Base-by-base conservation (phyloP, 2,113 vertebrate genomes). In the Caloenas nicobarica region DNA sequence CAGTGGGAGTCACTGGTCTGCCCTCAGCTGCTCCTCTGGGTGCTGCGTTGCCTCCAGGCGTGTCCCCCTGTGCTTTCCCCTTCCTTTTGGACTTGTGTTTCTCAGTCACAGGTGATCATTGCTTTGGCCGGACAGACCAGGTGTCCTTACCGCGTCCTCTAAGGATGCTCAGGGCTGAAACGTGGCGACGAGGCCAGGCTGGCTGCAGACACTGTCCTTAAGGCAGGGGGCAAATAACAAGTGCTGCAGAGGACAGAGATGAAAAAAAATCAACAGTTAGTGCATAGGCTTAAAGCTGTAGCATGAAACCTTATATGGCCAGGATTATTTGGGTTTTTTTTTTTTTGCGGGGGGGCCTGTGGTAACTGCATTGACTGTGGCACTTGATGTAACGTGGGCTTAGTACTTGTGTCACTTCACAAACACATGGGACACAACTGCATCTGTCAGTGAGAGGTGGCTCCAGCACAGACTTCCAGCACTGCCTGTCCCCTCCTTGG, bases 151-250 rank as follows among this genome's bases (percentile, higher is more conserved):
- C 53, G 24, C 44, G 68, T 73, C 81, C 69, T 48, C n/a, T 53
- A 10, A 19, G 0, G 0, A 48, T 36, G 54, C 65, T 61, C 33
- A 44, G 65, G 79, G 60, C 50, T 23, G 26, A 29, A 28, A 22
- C 1, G 2, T 0, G 1, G 58, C 33, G 31, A 54, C 56, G 36
- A 42, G n/a, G 22, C 44, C 4, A 1, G 57, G 34, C n/a, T 71
- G 89, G 54, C 33, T 73, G 73, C 61, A 87, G 51, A 31, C 7
- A 10, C 36, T 33, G 28, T 61, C 56, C 53, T 62, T 26, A 42
- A 31, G 44, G 40, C 44, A 38, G 46, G 34, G 1, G 2, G 21
- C 13, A 91, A 57, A 38, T 50, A 65, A 9, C 18, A 70, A 34
- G 19, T 25, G 23, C 86, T 62, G 53, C 11, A 3, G 48, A 82